phyloP scores from a whole-genome alignment of 2,888 invertebrate genomes.

The Lithophane ornitopus region DNA sequence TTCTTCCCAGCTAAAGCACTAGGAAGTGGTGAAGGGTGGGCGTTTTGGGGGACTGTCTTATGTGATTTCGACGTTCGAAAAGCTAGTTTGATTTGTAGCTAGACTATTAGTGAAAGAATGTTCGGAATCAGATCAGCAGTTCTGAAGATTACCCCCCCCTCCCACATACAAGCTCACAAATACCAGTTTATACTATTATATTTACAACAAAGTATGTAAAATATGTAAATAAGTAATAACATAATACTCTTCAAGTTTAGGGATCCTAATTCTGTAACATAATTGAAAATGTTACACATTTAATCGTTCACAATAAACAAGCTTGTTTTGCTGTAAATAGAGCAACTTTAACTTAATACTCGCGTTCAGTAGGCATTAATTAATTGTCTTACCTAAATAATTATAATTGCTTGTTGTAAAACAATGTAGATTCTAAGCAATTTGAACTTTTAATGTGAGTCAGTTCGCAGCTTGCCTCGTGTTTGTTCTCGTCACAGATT shows the following conservation, averaged over 20 bases:
- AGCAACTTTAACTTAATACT: slow-evolving; percentile 5
- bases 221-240: not conserved
- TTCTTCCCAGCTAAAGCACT: too few relatives aligned
- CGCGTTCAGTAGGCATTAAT: slow-evolving; percentile 4
- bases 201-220: too few relatives aligned
- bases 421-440: not conserved
- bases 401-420: slow-evolving; percentile 4
- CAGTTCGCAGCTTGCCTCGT: not conserved
- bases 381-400: slow-evolving; percentile 12
- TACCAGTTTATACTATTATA: too few relatives aligned
- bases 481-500: not conserved
- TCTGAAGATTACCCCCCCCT: too few relatives aligned
- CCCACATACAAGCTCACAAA: too few relatives aligned
- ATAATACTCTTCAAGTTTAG: not conserved
- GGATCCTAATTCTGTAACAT: slow-evolving; percentile 16
- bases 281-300: slow-evolving; percentile 31
- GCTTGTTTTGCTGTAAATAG: slow-evolving; percentile 3
- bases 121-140: too few relatives aligned
- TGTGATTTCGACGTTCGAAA: too few relatives aligned
- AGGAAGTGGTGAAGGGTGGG: too few relatives aligned
- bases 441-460: not conserved
- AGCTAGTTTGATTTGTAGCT: too few relatives aligned
- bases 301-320: slow-evolving; percentile 30
- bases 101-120: too few relatives aligned
- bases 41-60: too few relatives aligned